Evolutionary conservation across 1,140 invertebrate genomes (phyloP), one percentile per base, ranked within the genome.

Genomic region (Apolygus lucorum): DNA sequence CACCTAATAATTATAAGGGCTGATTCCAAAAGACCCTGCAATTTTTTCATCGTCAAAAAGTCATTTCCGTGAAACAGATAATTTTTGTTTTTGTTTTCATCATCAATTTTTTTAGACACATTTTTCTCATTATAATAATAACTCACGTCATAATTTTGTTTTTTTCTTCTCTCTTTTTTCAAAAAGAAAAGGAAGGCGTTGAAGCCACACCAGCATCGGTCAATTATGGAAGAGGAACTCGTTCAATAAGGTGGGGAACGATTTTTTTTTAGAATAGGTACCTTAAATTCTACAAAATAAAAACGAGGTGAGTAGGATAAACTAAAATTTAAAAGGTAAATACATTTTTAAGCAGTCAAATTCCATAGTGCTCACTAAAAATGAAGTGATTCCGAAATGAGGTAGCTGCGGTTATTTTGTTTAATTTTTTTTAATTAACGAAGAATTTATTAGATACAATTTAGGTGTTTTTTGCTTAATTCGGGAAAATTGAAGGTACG

Each of bases 21-120:
- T 24, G 54, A 59, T 59, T 59, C 54, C 34, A 59, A 59, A 59
- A 59, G 54, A 59, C 54, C 54, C 54, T 59, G 54, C 54, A 59
- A 59, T 14, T 14, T 59, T 59, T 59, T 59, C 54, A 59, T 59
- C 22, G 4, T 59, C 34, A 17, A 42, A 17, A 59, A 59, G 54
- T 59, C 54, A 59, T 59, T 59, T 59, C 54, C 54, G 22, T 59
- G 54, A 59, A 49, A n/a, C n/a, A n/a, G n/a, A 42, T 42, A 42
- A 42, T 42, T 42, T 42, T 42, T 42, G 34, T 42, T 42, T 42
- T 42, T 42, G 34, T 42, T 42, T 42, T 42, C 34, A 42, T n/a
- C n/a, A n/a, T n/a, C n/a, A 42, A 42, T 42, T 42, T 42, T 42
- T 42, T 4, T 42, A 42, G 4, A 42, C 17, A 42, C 34, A 4